Conservation (phyloP, 1,140 invertebrate genomes). For the Lepidostoma basale region DNA sequence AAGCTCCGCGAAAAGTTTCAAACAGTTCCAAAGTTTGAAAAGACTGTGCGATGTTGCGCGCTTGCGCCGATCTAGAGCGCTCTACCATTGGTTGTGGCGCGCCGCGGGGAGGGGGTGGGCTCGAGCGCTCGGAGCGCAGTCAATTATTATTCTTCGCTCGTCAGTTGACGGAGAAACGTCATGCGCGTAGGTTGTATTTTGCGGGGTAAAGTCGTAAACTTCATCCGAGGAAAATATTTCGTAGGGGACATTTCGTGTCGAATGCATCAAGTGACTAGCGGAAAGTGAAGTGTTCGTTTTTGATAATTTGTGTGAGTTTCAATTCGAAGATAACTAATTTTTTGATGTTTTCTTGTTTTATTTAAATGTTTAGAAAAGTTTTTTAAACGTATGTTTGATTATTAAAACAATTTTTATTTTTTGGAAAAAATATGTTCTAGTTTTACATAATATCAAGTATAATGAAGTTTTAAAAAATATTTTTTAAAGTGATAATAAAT, state of each 20-base stretch:
- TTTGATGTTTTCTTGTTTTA: not conserved
- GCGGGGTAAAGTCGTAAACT: not conserved
- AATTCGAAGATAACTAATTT: not conserved
- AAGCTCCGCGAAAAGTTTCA: not conserved
- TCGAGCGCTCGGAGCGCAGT: not conserved
- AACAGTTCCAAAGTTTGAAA: constrained; percentile 4
- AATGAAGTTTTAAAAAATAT: too few species aligned
- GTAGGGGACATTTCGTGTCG: constrained; percentile 4
- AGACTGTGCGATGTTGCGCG: not conserved
- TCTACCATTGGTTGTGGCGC: not conserved
- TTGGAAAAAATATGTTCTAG: too few species aligned
- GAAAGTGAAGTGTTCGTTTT: not conserved
- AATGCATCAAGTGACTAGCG: constrained; percentile 3
- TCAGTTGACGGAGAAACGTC: constrained; percentile 18
- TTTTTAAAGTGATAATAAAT: too few species aligned
- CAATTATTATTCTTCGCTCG: constrained; percentile 12
- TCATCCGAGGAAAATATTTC: not conserved
- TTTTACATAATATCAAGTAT: too few species aligned
- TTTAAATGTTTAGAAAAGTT: not conserved
- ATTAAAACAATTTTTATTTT: too few species aligned
- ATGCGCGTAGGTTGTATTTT: not conserved
- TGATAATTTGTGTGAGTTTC: constrained; percentile 4
- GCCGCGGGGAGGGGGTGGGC: not conserved
- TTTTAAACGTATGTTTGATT: not conserved
- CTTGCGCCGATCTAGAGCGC: not conserved